Evolutionary conservation across 2,113 vertebrate genomes (phyloP).

Genomic region (Laterallus jamaicensis): DNA sequence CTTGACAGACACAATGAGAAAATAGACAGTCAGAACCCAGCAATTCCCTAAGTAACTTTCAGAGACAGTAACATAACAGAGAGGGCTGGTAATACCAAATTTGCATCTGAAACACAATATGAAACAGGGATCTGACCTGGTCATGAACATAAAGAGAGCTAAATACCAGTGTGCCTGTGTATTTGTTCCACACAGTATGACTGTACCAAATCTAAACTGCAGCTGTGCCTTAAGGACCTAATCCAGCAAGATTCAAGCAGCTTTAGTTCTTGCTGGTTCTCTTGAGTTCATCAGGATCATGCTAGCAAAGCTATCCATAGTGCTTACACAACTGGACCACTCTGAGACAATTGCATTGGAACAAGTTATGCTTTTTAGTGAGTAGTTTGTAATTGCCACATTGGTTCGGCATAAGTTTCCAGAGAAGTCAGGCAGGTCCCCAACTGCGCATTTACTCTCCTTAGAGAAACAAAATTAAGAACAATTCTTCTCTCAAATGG

Average conservation of each 20-base stretch:
- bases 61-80: neutral
- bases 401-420: neutral
- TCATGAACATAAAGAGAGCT: neutral
- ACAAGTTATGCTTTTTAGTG: neutral
- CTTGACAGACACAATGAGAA: neutral
- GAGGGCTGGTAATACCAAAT: neutral
- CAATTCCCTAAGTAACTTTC: neutral
- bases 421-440: neutral
- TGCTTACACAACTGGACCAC: neutral
- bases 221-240: neutral
- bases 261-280: neutral
- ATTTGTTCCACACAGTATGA: neutral
- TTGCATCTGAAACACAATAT: neutral
- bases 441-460: neutral
- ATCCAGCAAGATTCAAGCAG: neutral
- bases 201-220: fast-evolving
- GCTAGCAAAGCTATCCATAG: neutral
- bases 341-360: neutral
- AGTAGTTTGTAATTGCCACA: neutral
- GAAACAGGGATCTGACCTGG: neutral
- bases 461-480: neutral
- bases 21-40: fast-evolving
- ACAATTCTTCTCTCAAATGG: neutral
- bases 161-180: neutral
- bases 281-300: neutral